A percentile compares a stretch with the other conserved stretches of the same genome.
phyloP scores from a whole-genome alignment of 35 echinoderm and acorn worm species.

The Diadema setosum region DNA sequence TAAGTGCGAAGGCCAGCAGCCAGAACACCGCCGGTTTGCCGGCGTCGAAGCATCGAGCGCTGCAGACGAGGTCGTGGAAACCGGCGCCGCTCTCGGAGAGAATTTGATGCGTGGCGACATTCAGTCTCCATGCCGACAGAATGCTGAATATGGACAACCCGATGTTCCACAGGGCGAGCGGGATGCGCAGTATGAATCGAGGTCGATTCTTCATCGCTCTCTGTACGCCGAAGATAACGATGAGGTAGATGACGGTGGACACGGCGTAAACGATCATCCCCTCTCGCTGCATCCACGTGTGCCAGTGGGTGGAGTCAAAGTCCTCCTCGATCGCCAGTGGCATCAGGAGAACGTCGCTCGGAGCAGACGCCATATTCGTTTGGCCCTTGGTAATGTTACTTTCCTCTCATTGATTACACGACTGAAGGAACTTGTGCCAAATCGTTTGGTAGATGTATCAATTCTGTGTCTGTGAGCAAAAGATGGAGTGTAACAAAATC shows the following conservation, averaged over 20 bases:
- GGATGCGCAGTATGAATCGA: slow-evolving; percentile 38
- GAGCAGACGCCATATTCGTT: background rate
- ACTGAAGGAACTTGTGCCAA: too few relatives aligned
- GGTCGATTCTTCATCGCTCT: slow-evolving; percentile 73
- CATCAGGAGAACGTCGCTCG: background rate
- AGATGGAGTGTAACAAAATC: too few relatives aligned
- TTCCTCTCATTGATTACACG: too few relatives aligned
- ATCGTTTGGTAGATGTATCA: too few relatives aligned
- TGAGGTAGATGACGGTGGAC: slow-evolving; percentile 52
- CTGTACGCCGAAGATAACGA: slow-evolving; percentile 51
- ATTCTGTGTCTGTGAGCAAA: too few relatives aligned
- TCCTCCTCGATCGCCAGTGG: slow-evolving; percentile 22
- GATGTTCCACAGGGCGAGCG: slow-evolving; percentile 79
- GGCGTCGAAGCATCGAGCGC: slow-evolving; percentile 52
- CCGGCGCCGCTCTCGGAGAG: slow-evolving; percentile 28
- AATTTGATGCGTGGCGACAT: slow-evolving; percentile 44
- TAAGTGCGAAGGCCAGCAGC: slow-evolving; percentile 72
- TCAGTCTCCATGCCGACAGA: slow-evolving; percentile 20
- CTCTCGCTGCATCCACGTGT: slow-evolving; percentile 21
- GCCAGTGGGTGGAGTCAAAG: slow-evolving; percentile 39
- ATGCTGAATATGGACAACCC: slow-evolving; percentile 73
- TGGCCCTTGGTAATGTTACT: too few relatives aligned
- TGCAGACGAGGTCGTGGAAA: slow-evolving; percentile 55
- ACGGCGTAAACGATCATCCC: slow-evolving; percentile 10
- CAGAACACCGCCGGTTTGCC: slow-evolving; percentile 61